Evolutionary conservation across 1,140 invertebrate species (phyloP).

Genomic region (Drosophila nigrodunni): DNA sequence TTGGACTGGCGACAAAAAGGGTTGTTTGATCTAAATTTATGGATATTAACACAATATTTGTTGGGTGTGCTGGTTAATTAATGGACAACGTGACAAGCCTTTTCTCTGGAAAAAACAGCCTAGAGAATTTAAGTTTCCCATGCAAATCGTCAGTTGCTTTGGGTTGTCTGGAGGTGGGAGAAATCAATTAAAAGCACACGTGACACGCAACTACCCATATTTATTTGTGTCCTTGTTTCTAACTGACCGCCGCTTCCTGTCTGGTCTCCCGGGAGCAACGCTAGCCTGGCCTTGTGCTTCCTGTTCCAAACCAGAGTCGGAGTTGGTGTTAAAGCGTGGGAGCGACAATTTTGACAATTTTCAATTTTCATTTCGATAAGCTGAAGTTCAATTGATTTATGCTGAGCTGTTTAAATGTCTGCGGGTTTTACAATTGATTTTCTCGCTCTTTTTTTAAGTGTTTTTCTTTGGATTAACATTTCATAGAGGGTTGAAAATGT

Average conservation of each 20-base stretch:
- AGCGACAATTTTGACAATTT: slow-evolving; percentile 37
- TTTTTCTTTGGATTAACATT: slow-evolving; percentile 45
- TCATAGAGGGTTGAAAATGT: slow-evolving; percentile 37
- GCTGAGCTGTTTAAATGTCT: slow-evolving; percentile 39
- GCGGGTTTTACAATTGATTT: slow-evolving; percentile 73
- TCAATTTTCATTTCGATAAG: slow-evolving; percentile 15
- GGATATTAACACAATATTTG: slow-evolving; percentile 78
- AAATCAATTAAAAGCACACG: slow-evolving; percentile 78
- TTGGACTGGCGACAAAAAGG: slow-evolving; percentile 46
- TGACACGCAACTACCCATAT: slow-evolving; percentile 64
- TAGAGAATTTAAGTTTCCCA: slow-evolving; percentile 61
- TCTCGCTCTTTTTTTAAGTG: slow-evolving; percentile 33
- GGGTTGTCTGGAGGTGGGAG: slow-evolving; percentile 7
- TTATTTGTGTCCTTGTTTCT: slow-evolving; percentile 60
- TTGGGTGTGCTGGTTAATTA: slow-evolving; percentile 58
- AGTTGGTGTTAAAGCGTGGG: slow-evolving; percentile 51
- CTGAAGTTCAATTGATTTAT: slow-evolving; percentile 74
- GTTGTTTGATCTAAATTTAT: slow-evolving; percentile 66
- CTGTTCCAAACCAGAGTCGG: slow-evolving; percentile 14
- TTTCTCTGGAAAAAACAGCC: slow-evolving; percentile 44
- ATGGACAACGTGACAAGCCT: slow-evolving; percentile 40
- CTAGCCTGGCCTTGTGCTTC: slow-evolving; percentile 64
- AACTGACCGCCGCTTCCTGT: slow-evolving; percentile 69
- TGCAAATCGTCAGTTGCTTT: slow-evolving; percentile 59
- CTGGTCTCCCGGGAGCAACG: slow-evolving; percentile 57